Percentiles rank a stretch among this genome's conserved stretches.
phyloP scores from a whole-genome alignment of 2,888 invertebrate genomes.

The Heliothis peltigera region DNA sequence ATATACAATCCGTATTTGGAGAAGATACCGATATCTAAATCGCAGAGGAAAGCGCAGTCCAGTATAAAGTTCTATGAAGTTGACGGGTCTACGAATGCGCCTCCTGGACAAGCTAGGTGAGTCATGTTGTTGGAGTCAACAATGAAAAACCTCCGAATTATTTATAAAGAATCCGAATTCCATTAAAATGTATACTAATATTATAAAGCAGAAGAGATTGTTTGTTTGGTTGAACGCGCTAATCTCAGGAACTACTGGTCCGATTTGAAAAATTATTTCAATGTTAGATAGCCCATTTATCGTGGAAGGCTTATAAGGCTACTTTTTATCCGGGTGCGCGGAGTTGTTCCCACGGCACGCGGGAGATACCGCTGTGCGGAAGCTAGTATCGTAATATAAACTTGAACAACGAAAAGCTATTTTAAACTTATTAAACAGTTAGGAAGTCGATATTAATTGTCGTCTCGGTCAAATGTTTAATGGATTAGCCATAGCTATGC shows the following conservation, averaged over 20 bases:
- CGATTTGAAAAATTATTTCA: too few relatives aligned
- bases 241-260: too few relatives aligned
- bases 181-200: too few relatives aligned
- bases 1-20: constrained; percentile 99
- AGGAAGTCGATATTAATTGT: constrained; percentile 42
- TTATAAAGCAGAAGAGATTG: too few relatives aligned
- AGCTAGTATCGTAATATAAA: neutral
- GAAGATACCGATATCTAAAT: constrained; percentile 96
- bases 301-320: too few relatives aligned
- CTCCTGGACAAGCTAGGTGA: constrained; percentile 92
- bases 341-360: too few relatives aligned
- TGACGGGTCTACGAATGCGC: constrained; percentile 93
- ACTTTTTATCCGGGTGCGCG: too few relatives aligned
- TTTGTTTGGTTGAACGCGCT: too few relatives aligned
- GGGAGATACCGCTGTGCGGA: too few relatives aligned
- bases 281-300: too few relatives aligned
- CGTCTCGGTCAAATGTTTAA: constrained; percentile 38
- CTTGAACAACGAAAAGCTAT: neutral
- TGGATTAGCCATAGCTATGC: constrained; percentile 23
- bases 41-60: constrained; percentile 93
- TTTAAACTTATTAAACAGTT: constrained; percentile 30
- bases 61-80: constrained; percentile 99
- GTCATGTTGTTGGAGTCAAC: constrained; percentile 40
- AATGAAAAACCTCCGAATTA: too few relatives aligned
- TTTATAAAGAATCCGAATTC: too few relatives aligned